Conservation (phyloP, 2,888 invertebrate species). For the Trissonchulus sp. region DNA sequence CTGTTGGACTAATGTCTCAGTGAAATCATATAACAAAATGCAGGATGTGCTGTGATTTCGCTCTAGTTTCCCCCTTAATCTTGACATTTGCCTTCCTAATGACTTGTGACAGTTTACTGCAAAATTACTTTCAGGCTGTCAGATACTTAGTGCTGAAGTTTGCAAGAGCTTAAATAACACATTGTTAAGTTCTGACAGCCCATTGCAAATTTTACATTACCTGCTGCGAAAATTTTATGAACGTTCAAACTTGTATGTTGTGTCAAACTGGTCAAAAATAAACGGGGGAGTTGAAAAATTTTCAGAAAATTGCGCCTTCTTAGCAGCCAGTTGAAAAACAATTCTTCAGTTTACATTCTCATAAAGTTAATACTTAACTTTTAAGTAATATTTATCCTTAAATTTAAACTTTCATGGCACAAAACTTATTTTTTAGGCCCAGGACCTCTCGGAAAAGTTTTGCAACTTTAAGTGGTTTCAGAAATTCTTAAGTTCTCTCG, state of each 20-base stretch:
- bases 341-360: neutral
- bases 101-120: neutral
- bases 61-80: neutral
- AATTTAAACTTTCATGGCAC: no score
- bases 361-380: neutral
- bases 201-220: neutral
- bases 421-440: no score
- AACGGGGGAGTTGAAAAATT: neutral
- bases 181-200: neutral
- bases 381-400: no score
- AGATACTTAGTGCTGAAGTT: neutral
- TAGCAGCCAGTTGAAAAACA: no score
- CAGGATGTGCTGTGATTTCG: neutral
- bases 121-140: neutral
- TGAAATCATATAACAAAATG: neutral
- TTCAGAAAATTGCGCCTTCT: no score
- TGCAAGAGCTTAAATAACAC: constrained; percentile 4
- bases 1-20: no score
- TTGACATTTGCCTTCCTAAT: neutral
- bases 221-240: neutral
- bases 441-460: no score
- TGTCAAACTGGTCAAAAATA: neutral
- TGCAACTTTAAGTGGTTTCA: no score
- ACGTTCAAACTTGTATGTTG: neutral
- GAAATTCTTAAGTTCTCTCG: no score